These are phyloP conservation scores for Scytalopus superciliaris DNA, from an alignment of 2,113 vertebrate species.

Conservation along the genomic window DNA sequence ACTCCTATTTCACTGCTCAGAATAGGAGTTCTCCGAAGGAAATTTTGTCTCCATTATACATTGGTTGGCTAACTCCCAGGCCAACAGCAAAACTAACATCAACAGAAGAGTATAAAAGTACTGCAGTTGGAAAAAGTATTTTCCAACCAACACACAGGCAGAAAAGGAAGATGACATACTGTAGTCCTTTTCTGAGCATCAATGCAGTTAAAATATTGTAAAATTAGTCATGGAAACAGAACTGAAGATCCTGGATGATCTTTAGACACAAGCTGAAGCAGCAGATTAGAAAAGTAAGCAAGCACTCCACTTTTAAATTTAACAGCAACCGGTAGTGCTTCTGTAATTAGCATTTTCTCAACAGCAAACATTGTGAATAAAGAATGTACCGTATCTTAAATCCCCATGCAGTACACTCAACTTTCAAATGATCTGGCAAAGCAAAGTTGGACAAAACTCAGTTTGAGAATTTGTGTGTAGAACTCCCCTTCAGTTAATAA, in stretches of 20 bases:
- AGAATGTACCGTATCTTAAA: slow-evolving; percentile 19
- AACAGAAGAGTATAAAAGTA: slow-evolving; percentile 11
- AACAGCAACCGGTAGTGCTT: background rate
- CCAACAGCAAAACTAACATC: background rate
- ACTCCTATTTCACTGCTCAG: background rate
- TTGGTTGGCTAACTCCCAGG: background rate
- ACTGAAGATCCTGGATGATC: background rate
- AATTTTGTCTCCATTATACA: background rate
- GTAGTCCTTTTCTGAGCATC: background rate
- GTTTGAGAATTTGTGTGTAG: background rate
- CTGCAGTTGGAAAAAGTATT: background rate
- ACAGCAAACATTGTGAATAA: background rate
- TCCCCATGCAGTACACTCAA: background rate
- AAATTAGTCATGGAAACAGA: background rate
- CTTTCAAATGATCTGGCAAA: background rate
- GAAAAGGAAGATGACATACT: background rate
- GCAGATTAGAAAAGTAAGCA: background rate
- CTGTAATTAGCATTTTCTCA: background rate
- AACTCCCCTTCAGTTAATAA: background rate
- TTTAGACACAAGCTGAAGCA: background rate
- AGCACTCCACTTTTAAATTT: background rate
- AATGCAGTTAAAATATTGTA: background rate
- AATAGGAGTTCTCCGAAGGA: background rate
- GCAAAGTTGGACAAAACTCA: background rate
- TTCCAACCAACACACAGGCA: background rate